Percentiles rank a stretch among this genome's conserved stretches.
phyloP scores from a whole-genome alignment of 2,888 invertebrate genomes.

The Strigamia maritima region DNA sequence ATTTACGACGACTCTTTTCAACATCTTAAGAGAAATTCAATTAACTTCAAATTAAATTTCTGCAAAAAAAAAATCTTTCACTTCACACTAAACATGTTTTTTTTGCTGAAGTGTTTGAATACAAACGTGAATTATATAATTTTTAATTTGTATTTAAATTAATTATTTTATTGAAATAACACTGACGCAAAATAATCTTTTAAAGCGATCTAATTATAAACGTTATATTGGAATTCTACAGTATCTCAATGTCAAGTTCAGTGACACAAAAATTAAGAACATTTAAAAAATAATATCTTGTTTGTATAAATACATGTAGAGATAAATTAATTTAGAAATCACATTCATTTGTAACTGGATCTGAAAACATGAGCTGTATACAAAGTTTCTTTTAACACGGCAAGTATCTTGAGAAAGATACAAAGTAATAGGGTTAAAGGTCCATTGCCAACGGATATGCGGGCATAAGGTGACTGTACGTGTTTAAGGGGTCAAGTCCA shows the following conservation, averaged over 20 bases:
- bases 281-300: not conserved
- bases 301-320: not conserved
- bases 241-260: not conserved
- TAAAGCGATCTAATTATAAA: not conserved
- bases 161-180: too few relatives aligned
- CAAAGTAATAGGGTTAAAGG: constrained; percentile 19
- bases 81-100: too few relatives aligned
- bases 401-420: constrained; percentile 16
- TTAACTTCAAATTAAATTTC: not conserved
- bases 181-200: too few relatives aligned
- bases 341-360: constrained; percentile 15
- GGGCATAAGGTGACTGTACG: constrained; percentile 15
- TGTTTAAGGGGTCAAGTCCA: constrained; percentile 23
- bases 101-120: not conserved
- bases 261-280: not conserved
- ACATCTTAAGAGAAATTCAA: not conserved
- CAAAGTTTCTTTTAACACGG: not conserved
- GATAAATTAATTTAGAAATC: constrained; percentile 13
- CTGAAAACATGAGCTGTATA: not conserved
- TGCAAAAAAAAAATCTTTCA: not conserved
- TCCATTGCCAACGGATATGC: not conserved
- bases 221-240: not conserved
- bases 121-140: too few relatives aligned
- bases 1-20: not conserved
- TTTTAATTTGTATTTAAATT: too few relatives aligned